A percentile compares a stretch with the other conserved stretches of the same genome.
phyloP scores from a whole-genome alignment of 2,797 vertebrate species.

The Schizopygopsis malacanthus region DNA sequence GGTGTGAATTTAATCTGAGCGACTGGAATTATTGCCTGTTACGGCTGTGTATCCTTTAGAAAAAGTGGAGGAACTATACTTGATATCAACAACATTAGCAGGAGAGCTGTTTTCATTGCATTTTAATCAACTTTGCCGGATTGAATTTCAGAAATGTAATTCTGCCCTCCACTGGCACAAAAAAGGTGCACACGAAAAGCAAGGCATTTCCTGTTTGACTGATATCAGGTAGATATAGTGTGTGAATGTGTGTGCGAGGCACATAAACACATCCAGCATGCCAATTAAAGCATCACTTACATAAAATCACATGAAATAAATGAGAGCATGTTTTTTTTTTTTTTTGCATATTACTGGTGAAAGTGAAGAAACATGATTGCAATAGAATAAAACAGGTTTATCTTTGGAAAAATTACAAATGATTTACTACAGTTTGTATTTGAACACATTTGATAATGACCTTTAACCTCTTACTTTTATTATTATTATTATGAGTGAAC shows the following conservation, averaged over 20 bases:
- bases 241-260: slow-evolving; percentile 23
- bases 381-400: background rate
- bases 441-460: slow-evolving; percentile 3
- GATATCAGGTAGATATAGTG: slow-evolving; percentile 23
- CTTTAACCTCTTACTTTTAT: background rate
- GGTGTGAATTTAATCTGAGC: slow-evolving; percentile 61
- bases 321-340: slow-evolving; percentile 1
- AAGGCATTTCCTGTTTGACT: slow-evolving; percentile 56
- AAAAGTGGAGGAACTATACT: slow-evolving; percentile 57
- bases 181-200: slow-evolving; percentile 70
- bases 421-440: background rate
- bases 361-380: background rate
- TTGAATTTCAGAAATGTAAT: slow-evolving; percentile 93
- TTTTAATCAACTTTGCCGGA: slow-evolving; percentile 74
- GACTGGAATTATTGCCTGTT: slow-evolving; percentile 61
- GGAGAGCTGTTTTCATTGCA: slow-evolving; percentile 60
- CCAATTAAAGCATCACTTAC: slow-evolving; percentile 17
- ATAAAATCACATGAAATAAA: slow-evolving; percentile 3
- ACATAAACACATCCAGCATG: background rate
- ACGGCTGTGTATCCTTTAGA: slow-evolving; percentile 50
- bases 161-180: slow-evolving; percentile 97
- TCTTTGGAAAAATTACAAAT: background rate
- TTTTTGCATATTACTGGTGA: background rate
- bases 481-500: background rate
- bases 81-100: slow-evolving; percentile 65